Conservation (phyloP, 2,797 vertebrate genomes). For the Sibirionetta formosa region DNA sequence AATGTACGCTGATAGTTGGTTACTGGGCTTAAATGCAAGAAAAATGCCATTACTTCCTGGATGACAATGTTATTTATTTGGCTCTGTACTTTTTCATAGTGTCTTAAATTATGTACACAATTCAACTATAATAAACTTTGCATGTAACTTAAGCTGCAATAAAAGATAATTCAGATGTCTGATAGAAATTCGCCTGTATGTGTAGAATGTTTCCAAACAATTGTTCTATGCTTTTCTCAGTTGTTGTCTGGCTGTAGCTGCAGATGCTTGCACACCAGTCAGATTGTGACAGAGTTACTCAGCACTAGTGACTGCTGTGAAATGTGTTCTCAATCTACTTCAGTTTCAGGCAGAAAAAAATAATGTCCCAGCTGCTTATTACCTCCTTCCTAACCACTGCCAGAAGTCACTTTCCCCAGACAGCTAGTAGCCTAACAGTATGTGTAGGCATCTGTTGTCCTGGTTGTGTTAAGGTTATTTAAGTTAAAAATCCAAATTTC, state of each 20-base stretch:
- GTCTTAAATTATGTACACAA: background rate
- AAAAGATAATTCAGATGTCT: background rate
- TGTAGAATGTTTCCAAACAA: background rate
- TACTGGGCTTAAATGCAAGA: background rate
- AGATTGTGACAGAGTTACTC: background rate
- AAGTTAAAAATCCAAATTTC: background rate
- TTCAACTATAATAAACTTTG: fast-evolving
- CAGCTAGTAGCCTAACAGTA: fast-evolving
- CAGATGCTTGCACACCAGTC: background rate
- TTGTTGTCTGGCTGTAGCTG: background rate
- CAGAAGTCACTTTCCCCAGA: background rate
- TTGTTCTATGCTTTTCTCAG: background rate
- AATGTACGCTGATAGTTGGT: background rate
- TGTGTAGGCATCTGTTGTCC: background rate
- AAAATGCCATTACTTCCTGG: background rate
- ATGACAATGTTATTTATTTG: background rate
- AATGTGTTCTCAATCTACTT: background rate
- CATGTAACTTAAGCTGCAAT: background rate
- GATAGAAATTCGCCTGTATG: background rate
- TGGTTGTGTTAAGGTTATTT: background rate
- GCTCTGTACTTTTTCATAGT: background rate
- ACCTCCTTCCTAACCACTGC: background rate
- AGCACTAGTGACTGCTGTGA: background rate
- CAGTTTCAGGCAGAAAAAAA: background rate
- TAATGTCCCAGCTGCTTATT: background rate